Evolutionary conservation across 1,140 invertebrate species (phyloP).

Genomic region (Formica selysi): DNA sequence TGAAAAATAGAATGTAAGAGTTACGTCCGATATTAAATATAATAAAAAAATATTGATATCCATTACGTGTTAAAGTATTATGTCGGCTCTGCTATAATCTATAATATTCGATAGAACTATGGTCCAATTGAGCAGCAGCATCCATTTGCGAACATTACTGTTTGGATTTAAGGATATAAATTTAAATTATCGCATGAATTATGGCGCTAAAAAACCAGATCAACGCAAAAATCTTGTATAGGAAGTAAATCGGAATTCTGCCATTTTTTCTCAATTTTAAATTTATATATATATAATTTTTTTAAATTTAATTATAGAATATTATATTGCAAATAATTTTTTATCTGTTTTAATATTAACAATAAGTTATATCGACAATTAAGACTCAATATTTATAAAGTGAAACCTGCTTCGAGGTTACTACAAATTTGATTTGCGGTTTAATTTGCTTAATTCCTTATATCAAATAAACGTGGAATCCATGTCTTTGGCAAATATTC

Average conservation of each 20-base stretch:
- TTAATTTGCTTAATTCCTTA: neutral
- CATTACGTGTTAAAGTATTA: neutral
- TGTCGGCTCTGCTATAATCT: neutral
- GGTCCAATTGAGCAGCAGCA: neutral
- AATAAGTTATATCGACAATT: neutral
- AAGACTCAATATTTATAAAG: neutral
- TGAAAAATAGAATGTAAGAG: neutral
- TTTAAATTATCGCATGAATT: neutral
- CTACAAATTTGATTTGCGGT: neutral
- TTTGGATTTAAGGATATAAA: neutral
- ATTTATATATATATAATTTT: neutral
- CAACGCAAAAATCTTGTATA: neutral
- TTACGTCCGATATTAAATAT: slow-evolving; percentile 9
- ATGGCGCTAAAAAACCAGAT: neutral
- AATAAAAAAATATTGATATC: neutral
- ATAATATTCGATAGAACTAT: slow-evolving; percentile 7
- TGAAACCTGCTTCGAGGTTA: neutral
- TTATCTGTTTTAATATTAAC: neutral
- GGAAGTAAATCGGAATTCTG: neutral
- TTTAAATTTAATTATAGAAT: neutral
- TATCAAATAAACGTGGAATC: neutral
- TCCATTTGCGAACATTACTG: neutral
- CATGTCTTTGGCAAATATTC: neutral
- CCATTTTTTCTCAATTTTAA: neutral
- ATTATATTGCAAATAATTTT: slow-evolving; percentile 10